Base-by-base conservation (phyloP, 2,113 vertebrate genomes). In the Pelecanoides urinatrix region DNA sequence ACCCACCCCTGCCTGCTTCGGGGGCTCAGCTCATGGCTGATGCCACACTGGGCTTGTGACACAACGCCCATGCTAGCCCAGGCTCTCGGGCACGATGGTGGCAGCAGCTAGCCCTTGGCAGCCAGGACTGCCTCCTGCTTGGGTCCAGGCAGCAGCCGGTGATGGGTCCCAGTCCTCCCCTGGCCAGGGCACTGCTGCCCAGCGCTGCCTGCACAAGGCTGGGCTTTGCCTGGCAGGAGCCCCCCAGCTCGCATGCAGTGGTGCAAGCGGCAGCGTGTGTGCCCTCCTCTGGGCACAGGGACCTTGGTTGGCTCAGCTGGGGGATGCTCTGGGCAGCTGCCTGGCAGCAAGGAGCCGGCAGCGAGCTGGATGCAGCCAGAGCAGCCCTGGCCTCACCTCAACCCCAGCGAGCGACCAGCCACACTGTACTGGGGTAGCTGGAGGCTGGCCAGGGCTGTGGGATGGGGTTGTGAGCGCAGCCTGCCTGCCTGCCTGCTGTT, bases 211-310 rank as follows among this genome's bases (percentile, higher is more conserved):
- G 36, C 53, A 6, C 11, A 15, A 21, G 53, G 29, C 27, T 66
- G 74, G 9, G 7, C 32, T 78, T 77, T 36, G 13, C 4, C 73
- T 30, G 61, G 52, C 53, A 63, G 65, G 15, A 92, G 4, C 5
- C 20, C 36, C 30, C 0, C 1, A 30, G 26, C 19, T 47, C 0
- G 0, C 10, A 5, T 1, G 17, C 53, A 76, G 13, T 4, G 0
- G 17, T 22, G n/a, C 34, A 40, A 62, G 52, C 8, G 1, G 77
- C 74, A 75, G 58, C 1, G 1, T 7, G 4, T 21, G 12, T 53
- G 45, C 22, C 22, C 29, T 86, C 10, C 44, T 71, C 19, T 20
- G 52, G 38, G 52, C 13, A 8, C 3, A 21, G 14, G 52, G 34
- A 47, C 3, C 5, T 11, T 21, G 15, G 38, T 5, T 59, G 50